These are phyloP conservation scores for Larimichthys crocea DNA, from an alignment of 2,113 vertebrate species.

Conservation along the genomic window DNA sequence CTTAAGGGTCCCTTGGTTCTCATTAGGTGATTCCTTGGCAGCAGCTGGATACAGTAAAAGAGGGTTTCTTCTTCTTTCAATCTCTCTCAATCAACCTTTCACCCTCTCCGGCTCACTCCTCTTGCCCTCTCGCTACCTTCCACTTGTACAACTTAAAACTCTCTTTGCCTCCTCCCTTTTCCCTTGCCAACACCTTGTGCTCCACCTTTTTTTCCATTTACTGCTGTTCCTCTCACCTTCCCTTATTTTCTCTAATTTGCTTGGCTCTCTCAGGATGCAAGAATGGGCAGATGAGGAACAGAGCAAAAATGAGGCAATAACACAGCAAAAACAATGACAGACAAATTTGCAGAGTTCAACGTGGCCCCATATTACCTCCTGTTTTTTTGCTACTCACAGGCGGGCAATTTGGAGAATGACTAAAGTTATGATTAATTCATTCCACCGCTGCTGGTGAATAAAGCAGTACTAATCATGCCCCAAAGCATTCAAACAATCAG, in stretches of 20 bases:
- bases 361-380: slow-evolving; percentile 5
- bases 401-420: slow-evolving; percentile 51
- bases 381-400: slow-evolving; percentile 35
- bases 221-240: background rate
- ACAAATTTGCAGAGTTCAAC: slow-evolving; percentile 11
- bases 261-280: background rate
- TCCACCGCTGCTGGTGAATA: slow-evolving; percentile 47
- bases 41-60: slow-evolving; percentile 45
- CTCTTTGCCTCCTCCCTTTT: background rate
- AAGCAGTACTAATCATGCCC: slow-evolving; percentile 27
- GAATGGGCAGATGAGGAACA: slow-evolving; percentile 5
- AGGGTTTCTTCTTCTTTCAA: slow-evolving; percentile 40
- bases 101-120: slow-evolving; percentile 14
- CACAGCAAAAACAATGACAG: slow-evolving; percentile 27
- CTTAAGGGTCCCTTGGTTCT: slow-evolving; percentile 52
- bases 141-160: slow-evolving; percentile 24
- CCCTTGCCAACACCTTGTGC: background rate
- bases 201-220: slow-evolving; percentile 3
- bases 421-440: slow-evolving; percentile 67
- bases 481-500: slow-evolving; percentile 48
- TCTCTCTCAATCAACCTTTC: slow-evolving; percentile 53
- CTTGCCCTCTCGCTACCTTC: slow-evolving; percentile 27
- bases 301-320: slow-evolving; percentile 22
- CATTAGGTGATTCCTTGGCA: slow-evolving; percentile 63
- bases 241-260: background rate